Base-by-base conservation (phyloP, 2,113 vertebrate species). In the Vulpes lagopus region DNA sequence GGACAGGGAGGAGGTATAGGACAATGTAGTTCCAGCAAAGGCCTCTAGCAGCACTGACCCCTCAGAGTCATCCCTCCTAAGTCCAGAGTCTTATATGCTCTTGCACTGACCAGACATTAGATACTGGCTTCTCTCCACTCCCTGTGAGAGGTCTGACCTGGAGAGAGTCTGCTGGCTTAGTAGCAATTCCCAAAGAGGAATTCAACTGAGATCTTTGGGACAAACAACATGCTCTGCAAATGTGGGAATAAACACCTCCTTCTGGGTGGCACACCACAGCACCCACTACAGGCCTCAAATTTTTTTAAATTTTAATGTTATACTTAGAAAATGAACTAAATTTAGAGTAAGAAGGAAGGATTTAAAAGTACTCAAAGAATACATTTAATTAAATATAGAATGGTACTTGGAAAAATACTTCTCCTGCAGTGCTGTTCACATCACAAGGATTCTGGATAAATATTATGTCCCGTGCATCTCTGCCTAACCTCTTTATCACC, bases 361-460 rank as follows among this genome's bases (percentile, higher is more conserved):
- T 79, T 71, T 62, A 59, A 84, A 93, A 62, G 51, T 57, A 76
- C 17, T 91, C 35, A 19, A 38, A 49, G 30, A 92, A 51, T 55
- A 25, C 20, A 59, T 83, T 92, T 79, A 60, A 83, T 84, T 95
- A 88, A 84, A 69, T 67, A 38, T 20, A 53, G n/a, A 74, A 23
- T 62, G 16, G 60, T 92, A 55, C 25, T 69, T 65, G 49, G 30
- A 38, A 85, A 78, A 78, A 8, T 65, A 38, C 3, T n/a, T 71
- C 55, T 79, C 1, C 53, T 53, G 35, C 51, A 57, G 11, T 89
- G 43, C 25, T 80, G 35, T n/a, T 57, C 53, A 38, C 10, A 16
- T 79, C 55, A 80, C 32, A 53, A 20, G 62, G n/a, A 38, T 43
- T 90, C 51, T 43, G 8, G 69, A 59, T 62, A 81, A 71, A 25